Evolutionary conservation across 2,888 invertebrate genomes (phyloP), one percentile per base, ranked within the genome.

Genomic region (Eilema caniola): DNA sequence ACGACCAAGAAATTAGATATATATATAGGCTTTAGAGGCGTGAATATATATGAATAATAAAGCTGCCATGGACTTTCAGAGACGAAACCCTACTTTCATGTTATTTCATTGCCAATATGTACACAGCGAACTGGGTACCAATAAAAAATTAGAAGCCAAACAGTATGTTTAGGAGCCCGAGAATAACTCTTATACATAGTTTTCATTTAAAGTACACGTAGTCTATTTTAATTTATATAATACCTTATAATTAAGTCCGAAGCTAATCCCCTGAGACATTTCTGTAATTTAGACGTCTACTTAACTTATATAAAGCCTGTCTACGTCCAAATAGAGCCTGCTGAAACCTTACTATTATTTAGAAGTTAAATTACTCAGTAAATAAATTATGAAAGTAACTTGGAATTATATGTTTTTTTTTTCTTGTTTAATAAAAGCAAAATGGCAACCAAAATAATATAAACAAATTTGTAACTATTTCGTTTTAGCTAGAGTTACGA

Each of bases 231-330:
- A 76, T 81, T 86, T 89, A 88, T 88, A 87, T 86, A 87, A 37
- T 37, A 41, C 16, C 14, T 16, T 16, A 88, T 90, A 88, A 90
- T 90, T 86, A 87, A 78, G 80, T 86, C n/a, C 84, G 86, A 81
- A 80, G 77, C 77, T 76, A 76, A 63, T 57, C 76, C 82, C 71
- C 81, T 82, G 83, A 75, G 79, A 66, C 61, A 73, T 64, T 72
- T 61, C 53, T 70, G 62, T 65, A 62, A 68, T 78, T 80, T 69
- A 66, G 71, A 47, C 63, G 61, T 59, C 62, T 57, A 66, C 70
- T 80, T 74, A 65, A 71, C 74, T 73, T 76, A 66, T 69, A 61
- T 59, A 66, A 53, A 23, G 71, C 62, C 57, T 59, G 68, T 25
- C 61, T 69, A 69, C 41, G 62, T 41, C 63, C 56, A 47, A 68